A percentile compares a stretch with the other conserved stretches of the same genome.
Evolutionary conservation across 2,797 vertebrate genomes (phyloP).

Genomic region (Gallinago nigripennis): DNA sequence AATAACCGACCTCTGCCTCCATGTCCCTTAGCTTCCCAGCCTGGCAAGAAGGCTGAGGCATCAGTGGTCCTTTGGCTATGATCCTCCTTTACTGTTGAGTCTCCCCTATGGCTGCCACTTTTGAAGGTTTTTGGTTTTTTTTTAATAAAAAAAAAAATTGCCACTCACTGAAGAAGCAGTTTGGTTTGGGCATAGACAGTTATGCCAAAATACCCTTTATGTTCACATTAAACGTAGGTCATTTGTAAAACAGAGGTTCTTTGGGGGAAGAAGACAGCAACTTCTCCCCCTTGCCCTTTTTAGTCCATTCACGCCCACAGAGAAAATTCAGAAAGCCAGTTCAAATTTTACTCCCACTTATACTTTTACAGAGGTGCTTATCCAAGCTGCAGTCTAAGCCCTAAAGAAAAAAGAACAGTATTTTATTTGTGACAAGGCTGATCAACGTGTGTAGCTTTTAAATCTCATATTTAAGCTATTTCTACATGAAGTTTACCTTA

Average conservation of each 20-base stretch:
- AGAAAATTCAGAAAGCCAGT: not conserved
- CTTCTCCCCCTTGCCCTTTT: not conserved
- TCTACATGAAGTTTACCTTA: not conserved
- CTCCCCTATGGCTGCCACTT: not conserved
- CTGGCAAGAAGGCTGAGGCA: not conserved
- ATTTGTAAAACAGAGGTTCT: not conserved
- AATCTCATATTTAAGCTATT: conserved; percentile 14
- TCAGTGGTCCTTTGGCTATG: not conserved
- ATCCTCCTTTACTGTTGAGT: not conserved
- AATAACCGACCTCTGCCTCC: not conserved
- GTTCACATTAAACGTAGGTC: not conserved
- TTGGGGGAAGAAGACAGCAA: not conserved
- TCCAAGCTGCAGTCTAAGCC: not conserved
- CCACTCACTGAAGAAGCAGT: not conserved
- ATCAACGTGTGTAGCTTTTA: not conserved
- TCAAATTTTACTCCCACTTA: not conserved
- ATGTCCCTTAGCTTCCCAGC: not conserved
- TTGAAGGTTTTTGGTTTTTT: not conserved
- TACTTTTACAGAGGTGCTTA: not conserved
- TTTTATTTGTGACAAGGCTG: not conserved
- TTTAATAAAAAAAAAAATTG: not conserved
- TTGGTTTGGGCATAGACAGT: not conserved
- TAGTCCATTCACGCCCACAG: not conserved
- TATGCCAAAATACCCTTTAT: not conserved
- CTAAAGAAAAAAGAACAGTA: not conserved